phyloP scores from a whole-genome alignment of 2,797 vertebrate species.

The Lycodopsis pacificus region DNA sequence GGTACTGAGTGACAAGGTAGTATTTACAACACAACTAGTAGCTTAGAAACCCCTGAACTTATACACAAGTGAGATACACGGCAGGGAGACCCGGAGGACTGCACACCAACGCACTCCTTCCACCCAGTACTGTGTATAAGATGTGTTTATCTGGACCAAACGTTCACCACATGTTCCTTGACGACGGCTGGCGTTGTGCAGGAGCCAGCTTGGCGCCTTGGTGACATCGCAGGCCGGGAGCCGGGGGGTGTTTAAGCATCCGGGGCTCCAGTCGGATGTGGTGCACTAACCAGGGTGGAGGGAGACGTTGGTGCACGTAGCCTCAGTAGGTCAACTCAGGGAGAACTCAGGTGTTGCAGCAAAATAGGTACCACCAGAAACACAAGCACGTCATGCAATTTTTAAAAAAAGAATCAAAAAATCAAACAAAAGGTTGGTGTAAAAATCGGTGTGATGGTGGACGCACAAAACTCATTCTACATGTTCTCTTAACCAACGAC shows the following conservation, averaged over 20 bases:
- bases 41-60: conserved; percentile 83
- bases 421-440: conserved; percentile 58
- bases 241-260: conserved; percentile 7
- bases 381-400: conserved; percentile 81
- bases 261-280: conserved; percentile 15
- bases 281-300: conserved; percentile 29
- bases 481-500: conserved; percentile 60
- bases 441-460: conserved; percentile 68
- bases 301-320: conserved; percentile 31
- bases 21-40: conserved; percentile 84
- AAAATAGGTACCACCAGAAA: conserved; percentile 80
- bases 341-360: conserved; percentile 76
- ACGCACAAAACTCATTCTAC: conserved; percentile 61
- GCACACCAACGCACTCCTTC: conserved; percentile 58
- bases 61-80: conserved; percentile 79
- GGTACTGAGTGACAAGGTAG: conserved; percentile 83
- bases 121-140: conserved; percentile 24
- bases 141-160: conserved; percentile 15
- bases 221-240: conserved; percentile 40
- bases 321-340: conserved; percentile 64
- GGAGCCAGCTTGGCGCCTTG: conserved; percentile 29
- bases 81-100: conserved; percentile 66
- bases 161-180: conserved; percentile 12
- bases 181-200: conserved; percentile 30
- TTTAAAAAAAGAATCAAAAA: conserved; percentile 31